Conservation (phyloP, 2,797 vertebrate genomes). For the Iguana delicatissima region DNA sequence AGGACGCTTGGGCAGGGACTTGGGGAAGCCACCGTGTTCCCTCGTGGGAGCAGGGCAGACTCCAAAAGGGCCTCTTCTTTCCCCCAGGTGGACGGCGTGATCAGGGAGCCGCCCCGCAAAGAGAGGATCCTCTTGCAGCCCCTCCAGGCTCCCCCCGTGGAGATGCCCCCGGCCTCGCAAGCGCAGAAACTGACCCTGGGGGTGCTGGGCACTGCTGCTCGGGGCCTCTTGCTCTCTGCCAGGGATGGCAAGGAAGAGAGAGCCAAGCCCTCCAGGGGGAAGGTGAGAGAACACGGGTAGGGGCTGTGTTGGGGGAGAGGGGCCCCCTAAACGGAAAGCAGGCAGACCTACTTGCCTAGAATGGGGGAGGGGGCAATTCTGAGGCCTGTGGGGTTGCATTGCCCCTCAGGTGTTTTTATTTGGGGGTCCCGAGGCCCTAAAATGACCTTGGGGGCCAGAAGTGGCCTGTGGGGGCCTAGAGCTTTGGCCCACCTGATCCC, state of each 20-base stretch:
- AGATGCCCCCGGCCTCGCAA: accelerated
- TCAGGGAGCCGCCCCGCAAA: neutral
- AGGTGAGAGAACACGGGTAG: neutral
- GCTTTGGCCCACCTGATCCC: too few relatives aligned
- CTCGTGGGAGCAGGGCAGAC: too few relatives aligned
- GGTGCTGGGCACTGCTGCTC: too few relatives aligned
- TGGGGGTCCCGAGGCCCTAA: too few relatives aligned
- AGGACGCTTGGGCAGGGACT: accelerated
- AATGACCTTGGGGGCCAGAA: too few relatives aligned
- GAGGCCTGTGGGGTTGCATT: too few relatives aligned
- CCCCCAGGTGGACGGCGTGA: neutral
- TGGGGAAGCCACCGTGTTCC: neutral
- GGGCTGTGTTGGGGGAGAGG: neutral
- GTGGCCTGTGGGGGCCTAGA: too few relatives aligned
- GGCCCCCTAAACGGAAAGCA: neutral
- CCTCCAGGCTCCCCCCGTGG: accelerated
- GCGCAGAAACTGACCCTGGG: accelerated
- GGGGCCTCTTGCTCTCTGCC: too few relatives aligned
- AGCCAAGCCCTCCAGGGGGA: accelerated
- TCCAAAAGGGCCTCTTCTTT: neutral
- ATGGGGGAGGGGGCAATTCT: too few relatives aligned
- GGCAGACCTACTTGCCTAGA: too few relatives aligned
- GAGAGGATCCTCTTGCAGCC: accelerated
- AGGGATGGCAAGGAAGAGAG: too few relatives aligned
- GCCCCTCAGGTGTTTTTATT: too few relatives aligned